These are phyloP conservation scores for Clistopyga incitator DNA, from an alignment of 2,888 invertebrate genomes.

Conservation along the genomic window DNA sequence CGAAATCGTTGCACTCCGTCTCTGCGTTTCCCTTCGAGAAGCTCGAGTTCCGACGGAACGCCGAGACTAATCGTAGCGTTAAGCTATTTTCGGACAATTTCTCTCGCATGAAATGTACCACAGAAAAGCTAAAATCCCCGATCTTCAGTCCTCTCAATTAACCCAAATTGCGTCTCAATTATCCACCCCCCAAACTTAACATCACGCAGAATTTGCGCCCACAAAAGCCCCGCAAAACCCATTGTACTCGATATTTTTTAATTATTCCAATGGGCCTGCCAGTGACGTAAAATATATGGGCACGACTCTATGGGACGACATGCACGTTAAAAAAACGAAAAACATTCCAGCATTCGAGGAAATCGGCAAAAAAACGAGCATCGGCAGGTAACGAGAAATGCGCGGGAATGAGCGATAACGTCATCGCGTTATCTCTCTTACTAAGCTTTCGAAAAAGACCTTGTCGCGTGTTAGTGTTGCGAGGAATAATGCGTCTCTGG, in stretches of 20 bases:
- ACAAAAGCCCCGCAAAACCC: no score
- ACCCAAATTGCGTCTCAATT: no score
- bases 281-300: no score
- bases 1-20: not conserved
- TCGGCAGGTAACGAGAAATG: not conserved
- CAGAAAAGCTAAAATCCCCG: no score
- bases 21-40: not conserved
- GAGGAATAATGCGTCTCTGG: not conserved
- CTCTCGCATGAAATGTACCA: no score
- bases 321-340: not conserved
- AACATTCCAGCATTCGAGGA: not conserved
- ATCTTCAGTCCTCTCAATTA: no score
- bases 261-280: no score
- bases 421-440: conserved; percentile 21
- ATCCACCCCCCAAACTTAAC: no score
- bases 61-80: not conserved
- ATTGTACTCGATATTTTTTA: no score
- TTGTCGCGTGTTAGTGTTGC: not conserved
- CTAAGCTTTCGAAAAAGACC: conserved; percentile 15
- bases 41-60: not conserved
- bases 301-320: no score
- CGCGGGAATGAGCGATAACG: not conserved
- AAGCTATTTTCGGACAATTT: not conserved
- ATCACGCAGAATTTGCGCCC: no score
- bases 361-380: not conserved